Conservation (phyloP, 1,140 invertebrate species). For the Marisa cornuarietis region DNA sequence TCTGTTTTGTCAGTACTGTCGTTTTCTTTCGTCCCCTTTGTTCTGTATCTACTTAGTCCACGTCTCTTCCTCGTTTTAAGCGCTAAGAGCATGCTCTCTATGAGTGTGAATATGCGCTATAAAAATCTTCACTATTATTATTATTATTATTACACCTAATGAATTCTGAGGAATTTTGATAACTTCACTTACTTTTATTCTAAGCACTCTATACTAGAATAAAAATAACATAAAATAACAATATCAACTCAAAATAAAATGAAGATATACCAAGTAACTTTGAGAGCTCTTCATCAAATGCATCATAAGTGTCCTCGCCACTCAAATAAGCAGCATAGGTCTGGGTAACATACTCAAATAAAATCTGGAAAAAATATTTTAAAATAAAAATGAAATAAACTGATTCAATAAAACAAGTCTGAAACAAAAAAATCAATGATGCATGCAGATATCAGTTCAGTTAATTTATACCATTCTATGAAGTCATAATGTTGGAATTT, state of each 20-base stretch:
- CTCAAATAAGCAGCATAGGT: constrained; percentile 45
- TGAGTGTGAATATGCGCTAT: no score
- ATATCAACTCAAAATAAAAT: background rate
- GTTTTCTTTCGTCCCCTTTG: no score
- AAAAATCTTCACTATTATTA: no score
- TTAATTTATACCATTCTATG: background rate
- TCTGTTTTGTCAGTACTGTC: no score
- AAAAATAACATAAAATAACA: background rate
- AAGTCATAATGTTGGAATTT: no score
- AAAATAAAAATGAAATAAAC: background rate
- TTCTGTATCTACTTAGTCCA: no score
- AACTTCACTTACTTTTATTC: no score
- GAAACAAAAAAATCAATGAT: no score
- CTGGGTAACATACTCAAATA: constrained; percentile 47
- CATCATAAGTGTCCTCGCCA: constrained; percentile 50
- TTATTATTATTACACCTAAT: no score
- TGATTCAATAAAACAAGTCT: background rate
- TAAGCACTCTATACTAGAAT: background rate
- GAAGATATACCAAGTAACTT: constrained; percentile 43
- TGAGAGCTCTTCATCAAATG: constrained; percentile 40
- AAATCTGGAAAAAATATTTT: constrained; percentile 45
- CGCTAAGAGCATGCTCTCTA: no score
- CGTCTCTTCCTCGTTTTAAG: no score
- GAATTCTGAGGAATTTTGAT: no score
- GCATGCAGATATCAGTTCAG: background rate